Conservation (phyloP, 2,113 vertebrate species). For the Mungos mungo region DNA sequence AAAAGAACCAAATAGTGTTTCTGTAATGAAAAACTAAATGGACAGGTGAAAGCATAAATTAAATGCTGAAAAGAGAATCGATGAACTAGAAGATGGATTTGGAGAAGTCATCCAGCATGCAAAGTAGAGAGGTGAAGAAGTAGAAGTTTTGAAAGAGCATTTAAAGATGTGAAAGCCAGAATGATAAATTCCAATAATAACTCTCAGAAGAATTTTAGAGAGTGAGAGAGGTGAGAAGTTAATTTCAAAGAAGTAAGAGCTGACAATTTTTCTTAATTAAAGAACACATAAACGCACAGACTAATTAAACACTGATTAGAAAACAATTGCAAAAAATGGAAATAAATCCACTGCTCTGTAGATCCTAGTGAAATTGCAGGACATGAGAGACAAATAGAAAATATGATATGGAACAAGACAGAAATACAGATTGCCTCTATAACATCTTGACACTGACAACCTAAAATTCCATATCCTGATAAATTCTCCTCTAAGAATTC, state of each 20-base stretch:
- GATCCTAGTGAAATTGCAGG: background rate
- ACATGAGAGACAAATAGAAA: background rate
- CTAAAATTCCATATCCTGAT: background rate
- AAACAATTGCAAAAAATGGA: background rate
- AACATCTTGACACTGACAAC: background rate
- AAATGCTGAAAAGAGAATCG: constrained; percentile 12
- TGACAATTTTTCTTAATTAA: background rate
- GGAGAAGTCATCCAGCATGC: background rate
- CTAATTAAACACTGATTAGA: background rate
- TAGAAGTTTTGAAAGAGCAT: background rate
- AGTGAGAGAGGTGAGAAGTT: background rate
- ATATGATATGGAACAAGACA: background rate
- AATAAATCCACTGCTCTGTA: background rate
- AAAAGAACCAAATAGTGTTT: background rate
- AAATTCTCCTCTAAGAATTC: background rate
- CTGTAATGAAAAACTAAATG: background rate
- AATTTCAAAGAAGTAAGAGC: background rate
- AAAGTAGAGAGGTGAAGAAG: background rate
- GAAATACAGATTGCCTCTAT: background rate
- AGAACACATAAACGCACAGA: background rate
- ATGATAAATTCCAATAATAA: background rate
- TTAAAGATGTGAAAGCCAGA: background rate
- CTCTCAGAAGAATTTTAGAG: background rate
- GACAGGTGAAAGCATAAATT: background rate
- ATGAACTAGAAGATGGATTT: background rate